Evolutionary conservation across 2,113 vertebrate species (phyloP).

Genomic region (Alaudala cheleensis): DNA sequence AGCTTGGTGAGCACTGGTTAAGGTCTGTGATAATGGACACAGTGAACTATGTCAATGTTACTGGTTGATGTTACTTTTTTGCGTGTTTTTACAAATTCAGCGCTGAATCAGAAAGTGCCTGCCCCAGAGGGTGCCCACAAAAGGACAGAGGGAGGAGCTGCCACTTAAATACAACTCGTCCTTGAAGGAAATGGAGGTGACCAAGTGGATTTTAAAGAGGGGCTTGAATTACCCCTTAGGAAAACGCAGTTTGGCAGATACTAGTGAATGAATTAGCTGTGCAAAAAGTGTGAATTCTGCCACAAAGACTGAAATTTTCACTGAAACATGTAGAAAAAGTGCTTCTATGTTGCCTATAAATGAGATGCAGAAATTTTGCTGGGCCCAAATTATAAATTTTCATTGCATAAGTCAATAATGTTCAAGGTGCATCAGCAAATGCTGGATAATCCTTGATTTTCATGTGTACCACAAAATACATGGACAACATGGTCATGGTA

Average conservation of each 20-base stretch:
- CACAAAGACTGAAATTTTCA: background rate
- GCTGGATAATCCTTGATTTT: background rate
- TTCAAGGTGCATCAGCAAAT: background rate
- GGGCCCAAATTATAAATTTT: background rate
- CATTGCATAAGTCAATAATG: background rate
- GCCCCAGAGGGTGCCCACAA: fast-evolving
- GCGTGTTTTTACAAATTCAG: background rate
- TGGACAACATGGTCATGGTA: background rate
- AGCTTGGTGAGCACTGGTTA: background rate
- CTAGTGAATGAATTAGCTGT: background rate
- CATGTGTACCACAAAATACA: fast-evolving
- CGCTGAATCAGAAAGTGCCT: background rate
- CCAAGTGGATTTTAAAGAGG: background rate
- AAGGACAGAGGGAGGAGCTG: background rate
- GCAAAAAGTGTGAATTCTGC: background rate
- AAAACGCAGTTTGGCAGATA: background rate
- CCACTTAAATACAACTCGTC: background rate
- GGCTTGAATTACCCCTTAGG: background rate
- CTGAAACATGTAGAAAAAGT: background rate
- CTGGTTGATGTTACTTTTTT: background rate
- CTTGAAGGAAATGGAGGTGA: background rate
- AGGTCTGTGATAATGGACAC: background rate
- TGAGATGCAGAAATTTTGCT: background rate
- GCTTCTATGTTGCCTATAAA: background rate
- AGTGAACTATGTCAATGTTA: background rate